These are phyloP conservation scores for Drosophila trapezifrons DNA, from an alignment of 1,140 invertebrate species.

Conservation along the genomic window DNA sequence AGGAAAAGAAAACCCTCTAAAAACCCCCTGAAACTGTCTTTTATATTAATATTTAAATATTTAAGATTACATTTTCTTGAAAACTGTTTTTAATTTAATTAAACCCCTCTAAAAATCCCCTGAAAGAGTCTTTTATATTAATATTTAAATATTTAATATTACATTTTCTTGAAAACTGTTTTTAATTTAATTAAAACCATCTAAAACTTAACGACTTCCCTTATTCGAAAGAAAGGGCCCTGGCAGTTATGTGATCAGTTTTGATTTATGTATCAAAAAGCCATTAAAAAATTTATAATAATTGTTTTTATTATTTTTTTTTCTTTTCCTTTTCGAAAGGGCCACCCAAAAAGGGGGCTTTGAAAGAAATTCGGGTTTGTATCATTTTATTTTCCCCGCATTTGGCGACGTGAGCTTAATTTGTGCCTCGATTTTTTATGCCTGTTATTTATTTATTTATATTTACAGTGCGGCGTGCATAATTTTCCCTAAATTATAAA, in stretches of 20 bases:
- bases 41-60: not conserved
- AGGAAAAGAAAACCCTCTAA: not conserved
- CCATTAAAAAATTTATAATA: slow-evolving; percentile 40
- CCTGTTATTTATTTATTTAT: slow-evolving; percentile 74
- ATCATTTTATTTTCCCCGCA: slow-evolving; percentile 37
- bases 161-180: not conserved
- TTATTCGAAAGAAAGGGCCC: not conserved
- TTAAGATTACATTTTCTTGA: not conserved
- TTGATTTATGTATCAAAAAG: slow-evolving; percentile 35
- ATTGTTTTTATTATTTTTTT: slow-evolving; percentile 31
- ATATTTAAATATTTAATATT: no score
- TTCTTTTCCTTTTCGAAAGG: slow-evolving; percentile 42
- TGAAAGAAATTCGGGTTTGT: slow-evolving; percentile 51
- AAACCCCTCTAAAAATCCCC: not conserved
- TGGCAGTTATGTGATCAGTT: slow-evolving; percentile 21
- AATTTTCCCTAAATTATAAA: slow-evolving; percentile 83
- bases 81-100: not conserved
- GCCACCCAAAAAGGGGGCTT: slow-evolving; percentile 47
- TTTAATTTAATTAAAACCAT: not conserved
- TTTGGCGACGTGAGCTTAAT: slow-evolving; percentile 55
- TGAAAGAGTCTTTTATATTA: not conserved
- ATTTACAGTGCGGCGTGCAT: slow-evolving; percentile 73
- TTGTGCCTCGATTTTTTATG: slow-evolving; percentile 64
- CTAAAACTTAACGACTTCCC: slow-evolving; percentile 1
- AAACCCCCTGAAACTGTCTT: no score